These are phyloP conservation scores for Lophura swinhoii DNA, from an alignment of 2,797 vertebrate genomes.

Conservation along the genomic window DNA sequence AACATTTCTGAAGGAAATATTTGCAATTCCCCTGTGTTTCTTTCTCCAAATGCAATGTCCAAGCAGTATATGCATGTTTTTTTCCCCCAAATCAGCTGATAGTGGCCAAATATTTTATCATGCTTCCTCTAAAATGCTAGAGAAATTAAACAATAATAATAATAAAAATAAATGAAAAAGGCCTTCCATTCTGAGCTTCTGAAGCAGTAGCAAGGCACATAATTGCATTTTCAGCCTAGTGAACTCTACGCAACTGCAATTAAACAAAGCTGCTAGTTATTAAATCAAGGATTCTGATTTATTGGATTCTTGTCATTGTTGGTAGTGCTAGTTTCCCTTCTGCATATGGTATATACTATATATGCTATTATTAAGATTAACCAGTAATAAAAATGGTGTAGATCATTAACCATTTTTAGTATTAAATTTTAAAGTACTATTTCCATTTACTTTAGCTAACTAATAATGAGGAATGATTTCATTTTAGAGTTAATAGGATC, in stretches of 20 bases:
- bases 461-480: slow-evolving; percentile 47
- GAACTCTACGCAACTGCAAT: not conserved
- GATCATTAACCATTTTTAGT: not conserved
- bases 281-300: slow-evolving; percentile 25
- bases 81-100: not conserved
- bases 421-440: slow-evolving; percentile 53
- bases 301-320: not conserved
- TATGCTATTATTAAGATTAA: slow-evolving; percentile 18
- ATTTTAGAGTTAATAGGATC: slow-evolving; percentile 41
- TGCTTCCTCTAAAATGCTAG: not conserved
- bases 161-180: not conserved
- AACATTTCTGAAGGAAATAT: not conserved
- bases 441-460: slow-evolving; percentile 58
- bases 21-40: not conserved
- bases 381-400: slow-evolving; percentile 16
- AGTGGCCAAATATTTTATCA: not conserved
- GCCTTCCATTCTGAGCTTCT: not conserved
- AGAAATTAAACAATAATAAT: not conserved
- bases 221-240: slow-evolving; percentile 5
- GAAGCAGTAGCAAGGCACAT: not conserved
- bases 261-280: slow-evolving; percentile 19
- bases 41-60: not conserved
- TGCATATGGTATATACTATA: slow-evolving; percentile 1
- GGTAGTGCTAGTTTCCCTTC: not conserved
- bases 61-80: accelerated